phyloP scores from a whole-genome alignment of 2,888 invertebrate genomes.

The Euclidia mi region DNA sequence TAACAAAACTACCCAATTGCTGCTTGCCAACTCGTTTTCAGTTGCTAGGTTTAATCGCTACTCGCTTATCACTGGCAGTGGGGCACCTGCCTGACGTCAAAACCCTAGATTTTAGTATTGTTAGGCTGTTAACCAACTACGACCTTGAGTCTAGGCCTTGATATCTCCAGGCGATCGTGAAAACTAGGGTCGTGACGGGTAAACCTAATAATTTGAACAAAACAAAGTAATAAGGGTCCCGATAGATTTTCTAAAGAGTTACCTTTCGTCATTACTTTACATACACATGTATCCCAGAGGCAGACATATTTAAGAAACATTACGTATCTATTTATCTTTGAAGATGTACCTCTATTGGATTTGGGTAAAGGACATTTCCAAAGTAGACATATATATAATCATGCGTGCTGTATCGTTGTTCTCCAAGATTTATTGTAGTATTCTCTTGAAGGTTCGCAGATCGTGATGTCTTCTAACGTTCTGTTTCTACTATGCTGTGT shows the following conservation, averaged over 20 bases:
- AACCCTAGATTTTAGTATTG: too few species aligned
- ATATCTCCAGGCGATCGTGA: too few species aligned
- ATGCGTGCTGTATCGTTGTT: constrained; percentile 23
- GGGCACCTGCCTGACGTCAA: too few species aligned
- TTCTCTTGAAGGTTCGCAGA: constrained; percentile 26
- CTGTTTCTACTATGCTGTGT: constrained; percentile 18
- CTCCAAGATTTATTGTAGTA: constrained; percentile 43
- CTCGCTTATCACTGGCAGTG: too few species aligned
- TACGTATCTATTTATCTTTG: constrained; percentile 17
- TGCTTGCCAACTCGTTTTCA: too few species aligned
- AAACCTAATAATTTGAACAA: too few species aligned
- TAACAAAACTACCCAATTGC: too few species aligned
- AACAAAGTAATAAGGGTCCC: not conserved
- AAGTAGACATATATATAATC: constrained; percentile 35
- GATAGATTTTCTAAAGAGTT: not conserved
- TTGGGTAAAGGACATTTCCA: constrained; percentile 32
- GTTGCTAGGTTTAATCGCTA: too few species aligned
- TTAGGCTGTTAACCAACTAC: too few species aligned
- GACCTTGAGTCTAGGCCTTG: too few species aligned
- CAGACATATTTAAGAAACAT: constrained; percentile 2
- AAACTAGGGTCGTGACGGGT: too few species aligned
- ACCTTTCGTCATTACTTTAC: not conserved
- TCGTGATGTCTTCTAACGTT: constrained; percentile 40
- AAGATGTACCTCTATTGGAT: constrained; percentile 8
- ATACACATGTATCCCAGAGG: not conserved